Base-by-base conservation (phyloP, 1,140 invertebrate species). In the Drosophila simulans region DNA sequence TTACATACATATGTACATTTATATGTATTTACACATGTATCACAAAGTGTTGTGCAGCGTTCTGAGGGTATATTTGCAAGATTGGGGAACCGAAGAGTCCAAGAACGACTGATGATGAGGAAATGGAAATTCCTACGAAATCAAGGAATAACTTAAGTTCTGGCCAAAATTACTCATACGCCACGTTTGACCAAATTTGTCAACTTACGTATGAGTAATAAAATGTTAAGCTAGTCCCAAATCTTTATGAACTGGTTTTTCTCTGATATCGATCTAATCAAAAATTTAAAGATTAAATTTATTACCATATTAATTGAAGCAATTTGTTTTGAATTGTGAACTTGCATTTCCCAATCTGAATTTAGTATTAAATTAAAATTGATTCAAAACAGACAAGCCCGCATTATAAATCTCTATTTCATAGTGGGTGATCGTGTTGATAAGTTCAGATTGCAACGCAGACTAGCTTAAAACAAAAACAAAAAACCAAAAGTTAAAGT, bases 11-110 rank as follows among this genome's bases (percentile, higher is more conserved):
- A 27, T 25, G 11, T 40, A 42, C 8, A 10, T 3, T 22, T 45
- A 39, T 55, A 17, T 20, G 4, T 25, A 43, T n/a, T 12, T 48
- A 54, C 17, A 48, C 49, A 25, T 25, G 11, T 40, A 42, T 54
- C 15, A 20, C 20, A 12, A 39, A 20, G 54, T 77, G 34, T 69
- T 77, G 34, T 69, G 56, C 63, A 58, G 45, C 43, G 55, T 46
- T 65, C 63, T 55, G 62, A 42, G 51, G 73, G 71, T 56, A 77
- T 76, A 77, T 77, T 77, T 76, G 72, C 72, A 77, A 72, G 73
- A 51, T 56, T 69, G 63, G 39, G 42, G 45, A 57, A 65, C 46
- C 31, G 31, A 53, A 48, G 35, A 58, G 48, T 37, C 59, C 45
- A 49, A 48, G 37, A 22, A 39, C n/a, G 11, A 51, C 40, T 13